Percentiles rank a stretch among this genome's conserved stretches.
Evolutionary conservation across 2,797 vertebrate genomes (phyloP).

Genomic region (Chelon labrosus): DNA sequence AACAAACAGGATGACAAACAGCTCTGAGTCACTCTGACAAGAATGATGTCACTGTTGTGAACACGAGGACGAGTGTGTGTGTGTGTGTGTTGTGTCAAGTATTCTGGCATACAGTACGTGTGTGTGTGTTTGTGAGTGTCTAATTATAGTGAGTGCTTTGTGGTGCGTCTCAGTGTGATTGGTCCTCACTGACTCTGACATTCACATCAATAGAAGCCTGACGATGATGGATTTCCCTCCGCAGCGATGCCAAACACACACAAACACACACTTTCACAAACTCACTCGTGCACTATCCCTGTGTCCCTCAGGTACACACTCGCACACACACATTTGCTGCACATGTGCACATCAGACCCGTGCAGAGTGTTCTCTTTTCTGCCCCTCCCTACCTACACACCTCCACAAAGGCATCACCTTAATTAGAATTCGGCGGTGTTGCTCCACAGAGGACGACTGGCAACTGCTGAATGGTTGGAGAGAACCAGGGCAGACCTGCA

Average conservation of each 20-base stretch:
- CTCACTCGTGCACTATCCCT: constrained; percentile 21
- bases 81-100: constrained; percentile 2
- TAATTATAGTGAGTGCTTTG: constrained; percentile 86
- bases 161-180: constrained; percentile 73
- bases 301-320: constrained; percentile 1
- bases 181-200: constrained; percentile 78
- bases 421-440: constrained; percentile 55
- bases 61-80: constrained; percentile 23
- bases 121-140: constrained; percentile 44
- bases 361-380: not conserved
- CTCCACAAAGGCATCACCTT: constrained; percentile 50
- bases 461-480: constrained; percentile 30
- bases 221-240: constrained; percentile 82
- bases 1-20: constrained; percentile 21
- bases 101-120: constrained; percentile 10
- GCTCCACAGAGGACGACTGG: constrained; percentile 32
- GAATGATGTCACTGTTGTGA: constrained; percentile 48
- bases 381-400: not conserved
- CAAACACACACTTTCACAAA: constrained; percentile 29
- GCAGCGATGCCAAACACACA: constrained; percentile 46
- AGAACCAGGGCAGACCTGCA: constrained; percentile 33
- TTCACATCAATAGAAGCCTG: constrained; percentile 84
- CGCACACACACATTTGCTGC: constrained; percentile 4
- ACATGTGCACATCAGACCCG: not conserved
- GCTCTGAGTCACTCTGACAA: constrained; percentile 43